Conservation (phyloP, 2,888 invertebrate genomes). For the Fragum fragum region DNA sequence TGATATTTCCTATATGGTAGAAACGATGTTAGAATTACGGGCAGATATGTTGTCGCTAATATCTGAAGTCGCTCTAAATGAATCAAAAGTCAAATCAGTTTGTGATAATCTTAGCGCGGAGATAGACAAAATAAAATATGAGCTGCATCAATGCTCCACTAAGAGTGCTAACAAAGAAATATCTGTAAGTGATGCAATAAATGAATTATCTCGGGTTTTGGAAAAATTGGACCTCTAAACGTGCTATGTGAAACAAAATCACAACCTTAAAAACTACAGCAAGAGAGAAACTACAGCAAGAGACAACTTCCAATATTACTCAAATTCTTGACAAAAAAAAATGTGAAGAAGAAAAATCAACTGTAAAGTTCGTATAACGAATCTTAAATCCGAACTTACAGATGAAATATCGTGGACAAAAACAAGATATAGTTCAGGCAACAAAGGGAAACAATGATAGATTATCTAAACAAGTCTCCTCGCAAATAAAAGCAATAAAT, state of each 20-base stretch:
- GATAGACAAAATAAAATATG: not conserved
- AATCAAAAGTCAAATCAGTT: not conserved
- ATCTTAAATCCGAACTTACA: not conserved
- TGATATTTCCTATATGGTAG: not conserved
- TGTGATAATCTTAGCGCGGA: not conserved
- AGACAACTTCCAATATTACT: not conserved
- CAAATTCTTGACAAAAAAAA: not conserved
- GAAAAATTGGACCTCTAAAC: not conserved
- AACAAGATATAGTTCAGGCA: not conserved
- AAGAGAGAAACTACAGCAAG: not conserved
- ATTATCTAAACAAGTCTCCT: not conserved
- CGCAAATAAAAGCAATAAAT: not conserved
- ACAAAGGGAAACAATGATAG: not conserved
- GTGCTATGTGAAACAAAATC: not conserved
- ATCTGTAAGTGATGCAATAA: not conserved
- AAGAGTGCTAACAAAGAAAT: not conserved
- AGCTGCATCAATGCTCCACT: not conserved
- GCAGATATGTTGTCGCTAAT: not conserved
- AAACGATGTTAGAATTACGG: not conserved
- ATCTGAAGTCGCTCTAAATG: not conserved
- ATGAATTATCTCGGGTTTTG: slow-evolving; percentile 5
- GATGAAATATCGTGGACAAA: not conserved
- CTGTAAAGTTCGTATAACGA: not conserved
- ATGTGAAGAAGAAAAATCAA: not conserved
- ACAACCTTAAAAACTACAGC: not conserved